These are phyloP conservation scores for Momotus momota DNA, from an alignment of 2,797 vertebrate genomes.

Conservation along the genomic window DNA sequence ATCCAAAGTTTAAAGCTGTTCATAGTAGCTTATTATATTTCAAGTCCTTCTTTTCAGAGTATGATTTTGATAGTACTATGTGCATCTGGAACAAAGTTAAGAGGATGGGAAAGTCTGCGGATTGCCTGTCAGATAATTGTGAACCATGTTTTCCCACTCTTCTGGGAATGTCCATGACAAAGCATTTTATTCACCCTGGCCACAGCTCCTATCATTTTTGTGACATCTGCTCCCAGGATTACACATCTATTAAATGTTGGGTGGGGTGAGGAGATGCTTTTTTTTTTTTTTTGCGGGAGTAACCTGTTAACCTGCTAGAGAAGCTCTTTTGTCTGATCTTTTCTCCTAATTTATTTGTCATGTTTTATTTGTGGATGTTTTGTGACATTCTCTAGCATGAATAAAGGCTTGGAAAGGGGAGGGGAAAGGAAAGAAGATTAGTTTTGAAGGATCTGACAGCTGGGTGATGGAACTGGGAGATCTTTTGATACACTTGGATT, in stretches of 20 bases:
- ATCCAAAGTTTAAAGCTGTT: slow-evolving; percentile 42
- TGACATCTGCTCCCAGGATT: not conserved
- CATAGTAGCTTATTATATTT: slow-evolving; percentile 25
- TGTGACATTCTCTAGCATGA: not conserved
- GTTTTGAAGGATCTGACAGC: not conserved
- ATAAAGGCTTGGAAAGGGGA: not conserved
- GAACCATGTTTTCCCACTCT: not conserved
- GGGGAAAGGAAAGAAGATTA: not conserved
- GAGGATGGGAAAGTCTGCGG: not conserved
- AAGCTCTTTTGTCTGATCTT: not conserved
- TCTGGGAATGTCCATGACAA: not conserved
- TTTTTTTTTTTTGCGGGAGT: not conserved
- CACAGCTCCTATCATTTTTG: not conserved
- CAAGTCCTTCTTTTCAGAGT: slow-evolving; percentile 17
- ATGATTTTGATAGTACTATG: not conserved
- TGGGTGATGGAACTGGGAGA: not conserved
- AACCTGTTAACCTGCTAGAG: not conserved
- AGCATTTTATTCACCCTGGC: not conserved
- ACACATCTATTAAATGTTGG: not conserved
- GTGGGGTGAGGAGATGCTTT: not conserved
- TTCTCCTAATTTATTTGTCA: not conserved
- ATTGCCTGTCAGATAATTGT: not conserved
- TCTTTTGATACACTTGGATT: not conserved
- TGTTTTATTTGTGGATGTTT: not conserved
- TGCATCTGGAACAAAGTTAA: slow-evolving; percentile 28